Evolutionary conservation across 1,140 invertebrate species (phyloP).

Genomic region (Coptotermes formosanus): DNA sequence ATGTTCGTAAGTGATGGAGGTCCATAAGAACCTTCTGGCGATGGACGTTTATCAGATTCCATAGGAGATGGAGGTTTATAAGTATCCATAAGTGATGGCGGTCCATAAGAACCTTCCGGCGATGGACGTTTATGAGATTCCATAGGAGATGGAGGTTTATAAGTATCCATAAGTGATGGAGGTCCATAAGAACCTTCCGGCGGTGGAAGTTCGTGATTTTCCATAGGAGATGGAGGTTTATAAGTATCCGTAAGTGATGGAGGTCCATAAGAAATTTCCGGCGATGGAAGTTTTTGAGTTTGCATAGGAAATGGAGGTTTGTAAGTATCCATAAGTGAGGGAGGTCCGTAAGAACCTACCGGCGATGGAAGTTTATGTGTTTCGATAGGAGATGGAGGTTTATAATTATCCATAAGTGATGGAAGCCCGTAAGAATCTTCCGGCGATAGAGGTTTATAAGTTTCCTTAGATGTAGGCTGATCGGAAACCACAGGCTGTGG

Average conservation of each 20-base stretch:
- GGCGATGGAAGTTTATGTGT: neutral
- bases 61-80: neutral
- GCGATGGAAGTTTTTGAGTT: neutral
- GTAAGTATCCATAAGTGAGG: neutral
- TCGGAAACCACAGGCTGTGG: no score
- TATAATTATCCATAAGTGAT: neutral
- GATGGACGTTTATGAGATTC: neutral
- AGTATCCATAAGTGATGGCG: neutral
- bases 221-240: neutral
- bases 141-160: neutral
- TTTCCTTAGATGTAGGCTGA: no score
- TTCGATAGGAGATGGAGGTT: neutral
- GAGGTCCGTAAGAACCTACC: neutral
- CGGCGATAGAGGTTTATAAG: neutral
- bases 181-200: neutral
- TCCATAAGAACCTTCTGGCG: neutral
- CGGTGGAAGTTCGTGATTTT: neutral
- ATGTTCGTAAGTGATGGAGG: neutral
- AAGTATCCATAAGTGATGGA: neutral
- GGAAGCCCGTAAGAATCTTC: neutral
- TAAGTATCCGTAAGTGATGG: neutral
- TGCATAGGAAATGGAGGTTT: neutral
- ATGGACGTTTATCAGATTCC: neutral
- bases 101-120: neutral
- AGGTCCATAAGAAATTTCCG: neutral